These are phyloP conservation scores for Drosophila rufa DNA, from an alignment of 1,140 invertebrate species.

Conservation along the genomic window DNA sequence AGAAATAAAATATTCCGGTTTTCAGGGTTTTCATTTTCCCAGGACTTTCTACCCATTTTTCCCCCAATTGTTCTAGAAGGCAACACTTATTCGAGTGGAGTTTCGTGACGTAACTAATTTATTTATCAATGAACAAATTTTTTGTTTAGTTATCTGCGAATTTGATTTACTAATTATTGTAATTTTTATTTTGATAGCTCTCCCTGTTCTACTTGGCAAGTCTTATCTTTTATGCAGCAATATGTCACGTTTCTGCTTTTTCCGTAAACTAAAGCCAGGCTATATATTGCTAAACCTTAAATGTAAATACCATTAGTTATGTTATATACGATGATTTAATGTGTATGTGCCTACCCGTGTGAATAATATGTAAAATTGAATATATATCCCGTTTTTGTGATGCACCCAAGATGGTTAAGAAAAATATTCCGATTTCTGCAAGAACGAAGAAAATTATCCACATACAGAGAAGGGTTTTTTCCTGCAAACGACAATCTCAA, in stretches of 20 bases:
- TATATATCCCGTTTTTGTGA: neutral
- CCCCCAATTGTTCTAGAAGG: too few species aligned
- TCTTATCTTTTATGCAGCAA: neutral
- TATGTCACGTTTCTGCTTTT: conserved; percentile 3
- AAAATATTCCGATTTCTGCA: neutral
- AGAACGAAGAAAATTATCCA: conserved; percentile 8
- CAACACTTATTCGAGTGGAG: too few species aligned
- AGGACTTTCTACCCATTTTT: too few species aligned
- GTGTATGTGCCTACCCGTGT: neutral
- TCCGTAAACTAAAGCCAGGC: neutral
- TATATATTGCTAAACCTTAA: conserved; percentile 8
- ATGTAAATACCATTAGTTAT: neutral
- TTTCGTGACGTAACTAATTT: neutral
- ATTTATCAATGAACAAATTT: neutral
- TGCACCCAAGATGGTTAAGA: neutral
- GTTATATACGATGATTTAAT: too few species aligned
- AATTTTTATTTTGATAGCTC: neutral
- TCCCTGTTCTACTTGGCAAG: neutral
- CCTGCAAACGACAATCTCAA: neutral
- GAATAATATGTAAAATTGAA: neutral
- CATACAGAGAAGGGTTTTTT: neutral
- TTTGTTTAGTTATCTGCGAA: neutral
- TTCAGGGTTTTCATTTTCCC: too few species aligned
- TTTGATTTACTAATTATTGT: neutral
- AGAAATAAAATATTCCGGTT: too few species aligned